Evolutionary conservation across 2,113 vertebrate genomes (phyloP).

Genomic region (crab-eating macaque (Macaca fascicularis)): T2T-MFA8v1.1 NC_088379.1:20706001-20706500

Average conservation of each 20-base stretch:
- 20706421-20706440: neutral
- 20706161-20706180: neutral
- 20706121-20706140: neutral
- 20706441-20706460: neutral
- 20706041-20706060: too few species aligned
- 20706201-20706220: neutral
- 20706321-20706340: neutral
- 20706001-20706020: too few species aligned
- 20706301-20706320: neutral
- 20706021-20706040: too few species aligned
- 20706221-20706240: fast-evolving
- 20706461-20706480: neutral
- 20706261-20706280: neutral
- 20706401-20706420: neutral
- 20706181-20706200: neutral
- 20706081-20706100: neutral
- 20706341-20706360: fast-evolving
- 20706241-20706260: fast-evolving
- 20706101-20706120: neutral
- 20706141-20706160: neutral
- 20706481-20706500: neutral
- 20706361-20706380: fast-evolving
- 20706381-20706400: neutral
- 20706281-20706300: neutral
- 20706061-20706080: neutral